These are phyloP conservation scores for Sebastes vulpes DNA, from an alignment of 2,797 vertebrate species.

Conservation along the genomic window DNA sequence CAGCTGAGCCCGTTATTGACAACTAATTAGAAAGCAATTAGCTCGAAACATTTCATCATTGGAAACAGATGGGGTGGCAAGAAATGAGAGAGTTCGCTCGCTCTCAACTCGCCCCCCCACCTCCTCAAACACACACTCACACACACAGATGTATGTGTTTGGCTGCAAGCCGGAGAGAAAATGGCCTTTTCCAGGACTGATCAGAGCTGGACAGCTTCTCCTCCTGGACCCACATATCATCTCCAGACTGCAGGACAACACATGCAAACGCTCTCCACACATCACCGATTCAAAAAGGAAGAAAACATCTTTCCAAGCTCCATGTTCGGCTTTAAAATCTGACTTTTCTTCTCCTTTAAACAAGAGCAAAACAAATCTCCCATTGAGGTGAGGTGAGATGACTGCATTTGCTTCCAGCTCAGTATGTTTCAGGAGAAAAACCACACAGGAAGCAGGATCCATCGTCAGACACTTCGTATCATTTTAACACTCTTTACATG, in stretches of 20 bases:
- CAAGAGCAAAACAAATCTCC: background rate
- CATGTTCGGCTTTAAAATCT: background rate
- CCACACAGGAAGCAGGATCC: background rate
- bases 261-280: background rate
- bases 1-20: constrained; percentile 86
- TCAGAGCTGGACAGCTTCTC: constrained; percentile 48
- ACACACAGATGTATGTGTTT: constrained; percentile 7
- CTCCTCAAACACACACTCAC: constrained; percentile 10
- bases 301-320: background rate
- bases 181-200: constrained; percentile 40
- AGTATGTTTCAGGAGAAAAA: background rate
- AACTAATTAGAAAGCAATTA: constrained; percentile 87
- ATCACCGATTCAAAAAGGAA: constrained; percentile 3
- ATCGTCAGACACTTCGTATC: constrained; percentile 9
- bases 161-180: constrained; percentile 45
- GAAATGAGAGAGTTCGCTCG: constrained; percentile 49
- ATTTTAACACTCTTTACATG: background rate
- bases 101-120: constrained; percentile 18
- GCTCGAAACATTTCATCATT: constrained; percentile 81
- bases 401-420: constrained; percentile 6
- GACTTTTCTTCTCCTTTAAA: background rate
- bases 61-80: constrained; percentile 80
- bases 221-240: constrained; percentile 24
- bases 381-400: background rate
- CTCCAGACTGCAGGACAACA: constrained; percentile 6